A percentile compares a stretch with the other conserved stretches of the same genome.
These are phyloP conservation scores for Tetheella fluctuosa DNA, from an alignment of 2,888 invertebrate genomes.

Conservation along the genomic window DNA sequence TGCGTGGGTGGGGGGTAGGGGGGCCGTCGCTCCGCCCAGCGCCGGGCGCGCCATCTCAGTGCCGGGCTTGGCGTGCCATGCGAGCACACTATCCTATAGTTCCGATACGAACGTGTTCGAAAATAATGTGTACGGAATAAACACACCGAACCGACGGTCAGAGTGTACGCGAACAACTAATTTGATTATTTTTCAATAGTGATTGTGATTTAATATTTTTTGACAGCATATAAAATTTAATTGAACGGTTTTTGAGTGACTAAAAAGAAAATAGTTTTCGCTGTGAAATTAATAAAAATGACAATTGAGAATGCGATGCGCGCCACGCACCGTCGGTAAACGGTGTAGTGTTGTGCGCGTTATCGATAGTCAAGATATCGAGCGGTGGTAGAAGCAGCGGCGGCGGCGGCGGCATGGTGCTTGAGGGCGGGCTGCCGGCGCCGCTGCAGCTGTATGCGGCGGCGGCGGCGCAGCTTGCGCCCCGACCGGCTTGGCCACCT, in stretches of 20 bases:
- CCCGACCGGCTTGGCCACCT: slow-evolving; percentile 85
- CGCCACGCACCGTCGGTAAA: slow-evolving; percentile 40
- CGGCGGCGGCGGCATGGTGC: slow-evolving; percentile 83
- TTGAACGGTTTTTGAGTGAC: slow-evolving; percentile 19
- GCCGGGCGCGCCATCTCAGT: slow-evolving; percentile 77
- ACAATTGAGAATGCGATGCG: slow-evolving; percentile 56
- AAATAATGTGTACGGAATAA: slow-evolving; percentile 35
- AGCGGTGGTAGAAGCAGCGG: slow-evolving; percentile 49
- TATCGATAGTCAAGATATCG: slow-evolving; percentile 68
- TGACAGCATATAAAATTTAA: slow-evolving; percentile 9
- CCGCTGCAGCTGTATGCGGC: slow-evolving; percentile 88
- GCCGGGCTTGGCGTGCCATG: slow-evolving; percentile 56
- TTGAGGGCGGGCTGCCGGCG: slow-evolving; percentile 88
- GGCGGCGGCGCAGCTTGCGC: slow-evolving; percentile 85
- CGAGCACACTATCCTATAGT: slow-evolving; percentile 44
- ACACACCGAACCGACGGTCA: slow-evolving; percentile 26
- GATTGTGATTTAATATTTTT: slow-evolving; percentile 25
- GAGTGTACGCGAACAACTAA: slow-evolving; percentile 31
- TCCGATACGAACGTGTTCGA: slow-evolving; percentile 29
- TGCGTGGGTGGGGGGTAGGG: slow-evolving; percentile 66
- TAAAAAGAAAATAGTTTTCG: slow-evolving; percentile 13
- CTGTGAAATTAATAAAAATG: slow-evolving; percentile 34
- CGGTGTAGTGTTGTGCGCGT: slow-evolving; percentile 52
- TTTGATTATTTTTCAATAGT: slow-evolving; percentile 25
- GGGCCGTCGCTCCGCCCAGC: slow-evolving; percentile 68